Evolutionary conservation across 2,113 vertebrate species (phyloP), one percentile per base, ranked within the genome.

Genomic region (Proterorhinus semilunaris): DNA sequence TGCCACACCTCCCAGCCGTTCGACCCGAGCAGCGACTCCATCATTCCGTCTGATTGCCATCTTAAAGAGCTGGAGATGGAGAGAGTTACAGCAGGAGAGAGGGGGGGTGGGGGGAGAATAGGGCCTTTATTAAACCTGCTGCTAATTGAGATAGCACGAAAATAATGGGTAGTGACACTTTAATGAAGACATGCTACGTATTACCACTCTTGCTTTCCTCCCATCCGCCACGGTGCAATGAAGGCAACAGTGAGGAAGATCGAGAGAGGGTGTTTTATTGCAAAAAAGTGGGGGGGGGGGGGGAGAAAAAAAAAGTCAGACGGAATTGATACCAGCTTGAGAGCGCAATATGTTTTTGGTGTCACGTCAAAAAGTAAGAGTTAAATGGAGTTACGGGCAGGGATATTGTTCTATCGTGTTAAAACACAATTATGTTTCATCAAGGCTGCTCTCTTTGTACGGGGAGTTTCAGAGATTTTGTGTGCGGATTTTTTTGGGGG

Each of bases 161-260:
- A 92, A 91, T 94, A 94, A 94, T 93, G 83, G 90, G 89, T 87
- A 90, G 90, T 93, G 93, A 93, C 93, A 94, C 87, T 93, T 93
- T 93, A 93, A 93, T 93, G 91, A 93, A 93, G 92, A 93, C 91
- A 89, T 86, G 89, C 87, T 87, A 85, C 71, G 86, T 87, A 86
- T 83, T 82, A 86, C 86, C 89, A 90, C 90, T 88, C 27, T 89
- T 84, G 82, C 86, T 87, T 90, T 84, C 86, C 87, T 83, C 76
- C 77, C 81, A 80, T 80, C 85, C 59, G 54, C 87, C 80, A 67
- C 58, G 78, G 61, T 70, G 69, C 80, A 82, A 81, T 80, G 81
- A 86, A 76, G 78, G 83, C 80, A 86, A 82, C 73, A 79, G 81
- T 69, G 81, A 74, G 77, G 75, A 85, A 75, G 80, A 85, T 83